Base-by-base conservation (phyloP, 2,888 invertebrate genomes). In the Octodonta nipae region DNA sequence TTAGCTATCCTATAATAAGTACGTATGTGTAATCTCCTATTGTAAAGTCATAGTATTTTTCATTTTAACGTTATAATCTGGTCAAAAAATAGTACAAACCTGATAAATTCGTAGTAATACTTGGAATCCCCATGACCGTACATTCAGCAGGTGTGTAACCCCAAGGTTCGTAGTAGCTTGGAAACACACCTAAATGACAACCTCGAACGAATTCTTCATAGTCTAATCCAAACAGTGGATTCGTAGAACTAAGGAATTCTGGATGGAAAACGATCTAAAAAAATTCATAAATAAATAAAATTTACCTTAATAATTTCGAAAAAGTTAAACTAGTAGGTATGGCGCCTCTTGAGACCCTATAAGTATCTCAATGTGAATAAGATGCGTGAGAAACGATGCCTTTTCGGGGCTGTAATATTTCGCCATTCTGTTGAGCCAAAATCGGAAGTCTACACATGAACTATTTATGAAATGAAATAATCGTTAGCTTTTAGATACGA, bases 111-210 rank as follows among this genome's bases (percentile, higher is more conserved):
- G 98, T 98, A 1, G 96, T 93, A 44, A 98, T 75, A 51, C 91
- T 93, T 0, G 98, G 98, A 49, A 98, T 96, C 0, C 98, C 98
- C 96, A 98, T 96, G n/a, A 98, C 95, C 0, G 98, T 99, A 53
- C 98, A 98, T 61, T 98, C 98, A 1, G 96, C 98, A 0, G 96
- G 96, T 0, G 96, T 98, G 61, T 96, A 98, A 1, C 98, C 98
- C 98, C 98, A 98, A 0, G 98, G 98, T 59, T 99, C 98, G 60
- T 98, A 98, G 63, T 98, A 98, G 1, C 95, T 95, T 0, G 98
- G 98, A 63, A 98, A 98, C 11, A 99, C 96, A 1, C 98, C 98
- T 46, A 98, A 67, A 64, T 98, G 98, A 50, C 98, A 99, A 4
- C 98, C 98, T 14, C 98, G 73, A 0, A 99, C 96, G 63, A 99